Evolutionary conservation across 2,888 invertebrate species (phyloP).

Genomic region (Ormia ochracea): DNA sequence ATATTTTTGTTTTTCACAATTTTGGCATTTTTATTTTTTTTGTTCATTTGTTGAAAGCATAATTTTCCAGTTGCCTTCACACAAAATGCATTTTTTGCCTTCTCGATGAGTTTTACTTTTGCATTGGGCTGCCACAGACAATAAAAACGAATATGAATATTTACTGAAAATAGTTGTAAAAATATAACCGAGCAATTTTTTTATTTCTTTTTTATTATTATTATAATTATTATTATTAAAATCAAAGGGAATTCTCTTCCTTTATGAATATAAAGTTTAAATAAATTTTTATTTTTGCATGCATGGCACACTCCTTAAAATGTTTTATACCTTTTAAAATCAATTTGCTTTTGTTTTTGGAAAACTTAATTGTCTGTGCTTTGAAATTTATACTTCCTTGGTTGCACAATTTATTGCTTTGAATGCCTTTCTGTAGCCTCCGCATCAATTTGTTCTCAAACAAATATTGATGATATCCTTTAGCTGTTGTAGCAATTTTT

Average conservation of each 20-base stretch:
- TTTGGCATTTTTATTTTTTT: slow-evolving; percentile 1
- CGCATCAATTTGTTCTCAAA: slow-evolving; percentile 59
- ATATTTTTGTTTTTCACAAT: slow-evolving; percentile 11
- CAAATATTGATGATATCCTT: slow-evolving; percentile 60
- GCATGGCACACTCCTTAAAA: not conserved
- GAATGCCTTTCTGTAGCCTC: slow-evolving; percentile 43
- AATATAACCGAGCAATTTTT: not conserved
- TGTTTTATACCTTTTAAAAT: not conserved
- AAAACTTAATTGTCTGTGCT: not conserved
- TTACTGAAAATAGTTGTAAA: not conserved
- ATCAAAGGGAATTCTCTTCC: not conserved
- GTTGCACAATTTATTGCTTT: slow-evolving; percentile 50
- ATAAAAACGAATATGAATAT: slow-evolving; percentile 22
- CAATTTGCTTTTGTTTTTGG: not conserved
- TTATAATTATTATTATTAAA: not conserved
- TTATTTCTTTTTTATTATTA: no score
- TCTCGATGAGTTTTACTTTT: slow-evolving; percentile 62
- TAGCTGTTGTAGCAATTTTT: slow-evolving; percentile 60
- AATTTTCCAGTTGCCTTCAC: slow-evolving; percentile 71
- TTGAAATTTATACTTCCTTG: slow-evolving; percentile 25
- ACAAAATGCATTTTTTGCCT: slow-evolving; percentile 64
- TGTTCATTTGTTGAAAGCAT: slow-evolving; percentile 66
- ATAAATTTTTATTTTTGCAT: not conserved
- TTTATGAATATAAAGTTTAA: not conserved
- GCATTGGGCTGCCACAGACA: slow-evolving; percentile 22